A percentile compares a stretch with the other conserved stretches of the same genome.
phyloP scores from a whole-genome alignment of 2,797 vertebrate genomes.

The Danionella dracula region DNA sequence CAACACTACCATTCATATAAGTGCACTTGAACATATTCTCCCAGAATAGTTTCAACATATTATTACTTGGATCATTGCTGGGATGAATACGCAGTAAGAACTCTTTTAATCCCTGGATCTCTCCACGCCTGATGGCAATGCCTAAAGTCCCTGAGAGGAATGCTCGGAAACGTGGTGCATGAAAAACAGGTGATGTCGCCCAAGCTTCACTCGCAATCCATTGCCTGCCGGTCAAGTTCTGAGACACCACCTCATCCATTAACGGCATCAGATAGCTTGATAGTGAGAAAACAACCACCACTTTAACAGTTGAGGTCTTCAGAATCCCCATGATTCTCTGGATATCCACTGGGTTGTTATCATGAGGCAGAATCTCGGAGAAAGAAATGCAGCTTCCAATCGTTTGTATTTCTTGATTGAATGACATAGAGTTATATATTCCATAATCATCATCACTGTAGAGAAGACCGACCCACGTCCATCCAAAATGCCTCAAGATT shows the following conservation, averaged over 20 bases:
- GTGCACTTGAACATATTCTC: conserved; percentile 22
- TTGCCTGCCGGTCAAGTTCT: conserved; percentile 35
- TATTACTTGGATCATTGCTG: conserved; percentile 24
- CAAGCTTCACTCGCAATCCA: conserved; percentile 44
- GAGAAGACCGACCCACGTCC: not conserved
- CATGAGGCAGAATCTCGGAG: conserved; percentile 52
- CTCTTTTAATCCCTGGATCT: conserved; percentile 55
- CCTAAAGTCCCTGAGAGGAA: not conserved
- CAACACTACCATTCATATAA: not conserved
- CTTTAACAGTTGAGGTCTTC: conserved; percentile 28
- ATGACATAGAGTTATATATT: not conserved
- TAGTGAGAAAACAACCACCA: conserved; percentile 27
- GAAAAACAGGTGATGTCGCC: conserved; percentile 3
- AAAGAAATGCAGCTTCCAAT: conserved; percentile 51
- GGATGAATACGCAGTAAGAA: conserved; percentile 45
- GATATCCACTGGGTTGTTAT: conserved; percentile 40
- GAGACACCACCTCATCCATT: conserved; percentile 27
- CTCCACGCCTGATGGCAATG: conserved; percentile 35
- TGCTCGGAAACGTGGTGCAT: not conserved
- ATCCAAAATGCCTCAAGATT: conserved; percentile 11
- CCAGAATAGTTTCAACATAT: conserved; percentile 36
- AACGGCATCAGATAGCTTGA: conserved; percentile 41
- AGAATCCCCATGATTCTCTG: conserved; percentile 26
- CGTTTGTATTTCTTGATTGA: conserved; percentile 29
- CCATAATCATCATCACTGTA: conserved; percentile 15